A percentile compares a stretch with the other conserved stretches of the same genome.
Conservation (phyloP, 2,113 vertebrate genomes). For the Chroicocephalus ridibundus region DNA sequence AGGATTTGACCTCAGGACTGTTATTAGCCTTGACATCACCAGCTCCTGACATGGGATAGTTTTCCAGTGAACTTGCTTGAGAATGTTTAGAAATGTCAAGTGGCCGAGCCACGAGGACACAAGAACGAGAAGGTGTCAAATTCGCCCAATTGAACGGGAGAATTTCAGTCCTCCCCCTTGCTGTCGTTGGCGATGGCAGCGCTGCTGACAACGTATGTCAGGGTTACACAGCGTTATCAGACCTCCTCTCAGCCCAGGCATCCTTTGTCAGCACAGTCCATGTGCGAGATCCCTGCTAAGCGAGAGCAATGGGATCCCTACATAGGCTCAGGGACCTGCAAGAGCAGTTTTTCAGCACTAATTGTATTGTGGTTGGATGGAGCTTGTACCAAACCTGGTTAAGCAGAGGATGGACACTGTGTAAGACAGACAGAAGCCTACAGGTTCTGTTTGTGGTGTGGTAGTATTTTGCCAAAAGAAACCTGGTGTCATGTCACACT, state of each 20-base stretch:
- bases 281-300: background rate
- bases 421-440: background rate
- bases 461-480: background rate
- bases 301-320: background rate
- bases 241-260: background rate
- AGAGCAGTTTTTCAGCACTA: background rate
- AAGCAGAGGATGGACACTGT: background rate
- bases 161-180: constrained; percentile 58
- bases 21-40: constrained; percentile 69
- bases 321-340: rapidly evolving
- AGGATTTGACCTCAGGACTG: constrained; percentile 60
- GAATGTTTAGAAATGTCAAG: constrained; percentile 70
- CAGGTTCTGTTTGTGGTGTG: background rate
- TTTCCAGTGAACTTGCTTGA: constrained; percentile 69
- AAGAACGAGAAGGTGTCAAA: constrained; percentile 56
- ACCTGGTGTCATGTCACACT: rapidly evolving
- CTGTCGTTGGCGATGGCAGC: constrained; percentile 12
- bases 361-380: background rate
- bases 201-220: constrained; percentile 24
- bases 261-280: background rate
- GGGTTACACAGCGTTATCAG: background rate
- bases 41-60: constrained; percentile 64
- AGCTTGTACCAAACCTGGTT: background rate
- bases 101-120: constrained; percentile 45
- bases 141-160: constrained; percentile 63